Evolutionary conservation across 2,888 invertebrate genomes (phyloP).

Genomic region (Agonopterix alstromeriana): DNA sequence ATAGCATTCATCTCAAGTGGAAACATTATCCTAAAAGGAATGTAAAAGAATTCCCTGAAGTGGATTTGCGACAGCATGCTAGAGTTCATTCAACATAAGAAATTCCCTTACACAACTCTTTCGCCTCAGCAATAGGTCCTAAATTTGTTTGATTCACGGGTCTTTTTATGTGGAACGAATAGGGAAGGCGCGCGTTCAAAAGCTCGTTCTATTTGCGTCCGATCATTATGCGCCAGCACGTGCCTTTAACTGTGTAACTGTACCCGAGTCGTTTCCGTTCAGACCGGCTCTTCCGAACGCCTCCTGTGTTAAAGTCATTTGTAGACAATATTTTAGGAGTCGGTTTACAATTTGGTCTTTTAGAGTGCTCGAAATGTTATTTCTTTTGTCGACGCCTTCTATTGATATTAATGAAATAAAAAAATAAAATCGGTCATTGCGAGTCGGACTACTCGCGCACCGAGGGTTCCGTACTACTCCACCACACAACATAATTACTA

Average conservation of each 20-base stretch:
- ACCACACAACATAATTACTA: too few relatives aligned
- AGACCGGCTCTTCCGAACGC: slow-evolving; percentile 27
- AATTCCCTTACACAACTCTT: too few relatives aligned
- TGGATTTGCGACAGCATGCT: slow-evolving; percentile 61
- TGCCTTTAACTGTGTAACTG: slow-evolving; percentile 67
- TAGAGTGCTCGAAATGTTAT: neutral
- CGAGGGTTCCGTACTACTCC: too few relatives aligned
- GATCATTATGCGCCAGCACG: slow-evolving; percentile 70
- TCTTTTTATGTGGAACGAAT: slow-evolving; percentile 3
- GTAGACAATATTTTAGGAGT: slow-evolving; percentile 19
- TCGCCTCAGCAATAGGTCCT: too few relatives aligned
- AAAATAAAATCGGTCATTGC: too few relatives aligned
- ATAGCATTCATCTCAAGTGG: slow-evolving; percentile 9
- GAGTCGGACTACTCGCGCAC: too few relatives aligned
- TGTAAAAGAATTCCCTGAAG: slow-evolving; percentile 53
- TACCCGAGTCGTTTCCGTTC: slow-evolving; percentile 65
- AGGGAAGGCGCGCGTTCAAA: slow-evolving; percentile 23
- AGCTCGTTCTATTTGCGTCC: slow-evolving; percentile 61
- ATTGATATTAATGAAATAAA: too few relatives aligned
- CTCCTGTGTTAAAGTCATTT: slow-evolving; percentile 32
- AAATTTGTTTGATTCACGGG: too few relatives aligned
- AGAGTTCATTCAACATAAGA: slow-evolving; percentile 9
- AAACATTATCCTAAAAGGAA: slow-evolving; percentile 38
- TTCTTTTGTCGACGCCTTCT: too few relatives aligned
- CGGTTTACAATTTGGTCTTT: neutral